Percentiles rank a stretch among this genome's conserved stretches.
phyloP scores from a whole-genome alignment of 2,113 vertebrate species.

The Vidua macroura region DNA sequence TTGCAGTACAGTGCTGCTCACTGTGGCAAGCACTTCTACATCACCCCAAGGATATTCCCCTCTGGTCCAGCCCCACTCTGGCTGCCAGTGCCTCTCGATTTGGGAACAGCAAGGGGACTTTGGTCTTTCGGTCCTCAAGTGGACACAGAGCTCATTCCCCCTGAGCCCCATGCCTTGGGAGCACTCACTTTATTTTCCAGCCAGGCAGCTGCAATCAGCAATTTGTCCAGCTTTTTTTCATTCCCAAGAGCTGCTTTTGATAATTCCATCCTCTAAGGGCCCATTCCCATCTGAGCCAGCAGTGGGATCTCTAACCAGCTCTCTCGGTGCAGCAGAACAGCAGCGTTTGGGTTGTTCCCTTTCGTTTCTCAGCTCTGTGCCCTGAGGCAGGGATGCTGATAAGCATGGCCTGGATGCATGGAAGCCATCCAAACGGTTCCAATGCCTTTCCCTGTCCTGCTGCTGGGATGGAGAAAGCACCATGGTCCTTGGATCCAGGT shows the following conservation, averaged over 20 bases:
- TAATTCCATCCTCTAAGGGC: not conserved
- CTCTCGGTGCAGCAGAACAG: not conserved
- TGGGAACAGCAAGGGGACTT: not conserved
- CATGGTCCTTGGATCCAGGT: not conserved
- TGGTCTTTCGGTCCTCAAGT: accelerated
- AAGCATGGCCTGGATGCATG: not conserved
- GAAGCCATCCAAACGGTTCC: not conserved
- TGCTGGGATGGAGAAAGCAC: not conserved
- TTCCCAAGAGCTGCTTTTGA: not conserved
- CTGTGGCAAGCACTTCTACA: not conserved
- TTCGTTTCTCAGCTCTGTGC: not conserved
- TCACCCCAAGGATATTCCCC: not conserved
- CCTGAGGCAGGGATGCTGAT: not conserved
- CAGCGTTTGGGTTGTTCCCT: not conserved
- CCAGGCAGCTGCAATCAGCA: not conserved
- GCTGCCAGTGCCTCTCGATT: accelerated
- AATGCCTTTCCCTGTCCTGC: not conserved
- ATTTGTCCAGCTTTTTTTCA: not conserved
- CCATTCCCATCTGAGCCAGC: not conserved
- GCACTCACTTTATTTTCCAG: not conserved
- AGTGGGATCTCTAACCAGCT: not conserved
- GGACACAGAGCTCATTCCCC: not conserved
- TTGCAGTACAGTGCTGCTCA: accelerated
- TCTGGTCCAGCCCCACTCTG: accelerated
- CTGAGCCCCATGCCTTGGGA: not conserved